Evolutionary conservation across 2,888 invertebrate genomes (phyloP).

Genomic region (Phortica magna): DNA sequence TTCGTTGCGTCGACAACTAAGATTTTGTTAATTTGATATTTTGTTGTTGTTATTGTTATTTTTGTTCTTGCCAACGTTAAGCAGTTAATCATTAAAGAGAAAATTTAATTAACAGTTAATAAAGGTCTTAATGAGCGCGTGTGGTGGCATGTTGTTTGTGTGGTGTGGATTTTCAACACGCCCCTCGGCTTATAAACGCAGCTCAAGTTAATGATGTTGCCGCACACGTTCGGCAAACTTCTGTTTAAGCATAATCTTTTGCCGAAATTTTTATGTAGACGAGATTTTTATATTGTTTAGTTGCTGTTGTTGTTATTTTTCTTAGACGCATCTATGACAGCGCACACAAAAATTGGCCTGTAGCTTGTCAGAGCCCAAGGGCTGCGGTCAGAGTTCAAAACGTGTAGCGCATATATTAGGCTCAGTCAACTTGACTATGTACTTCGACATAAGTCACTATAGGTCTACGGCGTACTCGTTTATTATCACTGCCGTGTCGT

Average conservation of each 20-base stretch:
- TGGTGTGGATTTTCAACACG: constrained; percentile 21
- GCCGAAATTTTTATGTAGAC: not conserved
- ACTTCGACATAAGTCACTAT: too few relatives aligned
- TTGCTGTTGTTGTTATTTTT: too few relatives aligned
- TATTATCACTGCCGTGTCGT: too few relatives aligned
- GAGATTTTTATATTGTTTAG: too few relatives aligned
- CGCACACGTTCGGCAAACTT: not conserved
- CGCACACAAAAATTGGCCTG: not conserved
- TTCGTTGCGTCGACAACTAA: too few relatives aligned
- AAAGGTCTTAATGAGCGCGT: constrained; percentile 61
- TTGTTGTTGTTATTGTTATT: too few relatives aligned
- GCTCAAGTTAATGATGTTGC: not conserved
- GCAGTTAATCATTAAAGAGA: constrained; percentile 61
- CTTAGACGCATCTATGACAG: too few relatives aligned
- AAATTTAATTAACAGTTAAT: constrained; percentile 71
- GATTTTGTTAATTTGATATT: too few relatives aligned
- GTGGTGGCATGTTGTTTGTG: constrained; percentile 32
- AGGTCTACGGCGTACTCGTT: too few relatives aligned
- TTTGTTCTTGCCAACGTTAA: not conserved
- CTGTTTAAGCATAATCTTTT: not conserved
- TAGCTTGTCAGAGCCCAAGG: not conserved
- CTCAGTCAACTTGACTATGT: not conserved
- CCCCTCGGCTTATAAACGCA: too few relatives aligned
- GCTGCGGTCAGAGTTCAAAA: constrained; percentile 41
- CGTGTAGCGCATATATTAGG: constrained; percentile 55